Evolutionary conservation across 2,113 vertebrate species (phyloP), one percentile per base, ranked within the genome.

Genomic region (Halichoerus grypus): DNA sequence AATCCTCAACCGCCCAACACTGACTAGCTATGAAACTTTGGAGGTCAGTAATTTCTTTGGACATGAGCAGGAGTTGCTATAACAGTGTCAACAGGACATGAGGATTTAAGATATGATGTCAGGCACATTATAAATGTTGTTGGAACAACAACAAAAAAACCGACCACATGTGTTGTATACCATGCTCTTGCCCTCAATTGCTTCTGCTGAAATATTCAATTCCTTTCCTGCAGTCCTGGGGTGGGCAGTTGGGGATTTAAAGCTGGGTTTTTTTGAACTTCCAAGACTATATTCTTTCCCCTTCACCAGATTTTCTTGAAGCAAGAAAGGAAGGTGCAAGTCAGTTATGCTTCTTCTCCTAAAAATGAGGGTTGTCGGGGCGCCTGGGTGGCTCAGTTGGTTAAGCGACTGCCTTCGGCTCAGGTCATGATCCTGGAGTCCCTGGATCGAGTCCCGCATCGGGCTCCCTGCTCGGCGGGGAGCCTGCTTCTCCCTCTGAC

Each of bases 151-250:
- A 46, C 28, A 71, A 31, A 16, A 31, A 85, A 39, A 36, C 13
- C 13, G 3, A n/a, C 0, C 33, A 28, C 24, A 42, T 19, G 1
- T 65, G 59, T 22, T 53, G 3, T 33, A 6, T 26, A 24, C 1
- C 3, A 24, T 55, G 7, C 24, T 57, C 4, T 3, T 13, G 42
- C 1, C 1, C 16, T 59, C 5, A 86, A 0, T 14, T n/a, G 1
- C 26, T 59, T 6, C 31, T 71, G 1, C 36, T 65, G 15, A 7
- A 72, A 67, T 89, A 49, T 85, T 26, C 19, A 57, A 1, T 92
- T 94, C 39, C 12, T 59, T 18, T 49, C 49, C 39, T 63, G 18
- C 24, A 46, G 4, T 93, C 2, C 7, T 5, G 3, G 2, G 42
- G 33, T 9, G 3, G 18, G 33, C 33, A 36, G 5, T 49, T 1